A percentile compares a stretch with the other conserved stretches of the same genome.
Evolutionary conservation across 2,113 vertebrate species (phyloP).

Genomic region (Lucifuga dentata): DNA sequence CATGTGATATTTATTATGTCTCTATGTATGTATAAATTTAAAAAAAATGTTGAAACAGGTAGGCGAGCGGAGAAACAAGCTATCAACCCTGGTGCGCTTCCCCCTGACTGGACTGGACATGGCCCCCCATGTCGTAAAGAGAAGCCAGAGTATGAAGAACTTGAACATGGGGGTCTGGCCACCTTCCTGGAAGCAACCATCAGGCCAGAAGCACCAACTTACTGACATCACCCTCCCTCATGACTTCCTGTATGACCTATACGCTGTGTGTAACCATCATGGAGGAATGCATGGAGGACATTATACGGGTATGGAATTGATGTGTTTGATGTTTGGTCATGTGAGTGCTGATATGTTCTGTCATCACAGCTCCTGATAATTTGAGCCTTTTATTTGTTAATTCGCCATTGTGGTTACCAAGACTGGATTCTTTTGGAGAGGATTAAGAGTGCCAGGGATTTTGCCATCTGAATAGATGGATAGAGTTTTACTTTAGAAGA

Average conservation of each 20-base stretch:
- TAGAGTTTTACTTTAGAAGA: too few species aligned
- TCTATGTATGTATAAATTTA: background rate
- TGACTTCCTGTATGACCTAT: slow-evolving; percentile 92
- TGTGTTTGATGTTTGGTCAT: too few species aligned
- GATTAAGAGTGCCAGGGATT: too few species aligned
- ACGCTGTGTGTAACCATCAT: slow-evolving; percentile 97
- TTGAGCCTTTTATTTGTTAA: too few species aligned
- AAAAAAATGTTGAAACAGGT: slow-evolving; percentile 74
- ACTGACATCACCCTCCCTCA: slow-evolving; percentile 70
- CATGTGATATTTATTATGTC: background rate
- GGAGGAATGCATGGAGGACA: slow-evolving; percentile 97
- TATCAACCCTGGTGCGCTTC: slow-evolving; percentile 91
- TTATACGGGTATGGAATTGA: slow-evolving; percentile 92
- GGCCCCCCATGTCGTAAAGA: slow-evolving; percentile 92
- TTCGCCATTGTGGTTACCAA: too few species aligned
- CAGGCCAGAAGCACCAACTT: slow-evolving; percentile 40
- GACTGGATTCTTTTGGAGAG: too few species aligned
- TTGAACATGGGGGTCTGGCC: slow-evolving; percentile 62
- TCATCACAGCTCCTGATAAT: too few species aligned
- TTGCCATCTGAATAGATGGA: too few species aligned
- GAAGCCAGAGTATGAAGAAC: slow-evolving; percentile 78
- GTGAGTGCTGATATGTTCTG: too few species aligned
- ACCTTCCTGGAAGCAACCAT: slow-evolving; percentile 74
- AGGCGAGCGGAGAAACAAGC: slow-evolving; percentile 92
- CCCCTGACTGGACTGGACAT: slow-evolving; percentile 91